Conservation (phyloP, 92 coral and sea anemone genomes). For the Desmophyllum pertusum region DNA sequence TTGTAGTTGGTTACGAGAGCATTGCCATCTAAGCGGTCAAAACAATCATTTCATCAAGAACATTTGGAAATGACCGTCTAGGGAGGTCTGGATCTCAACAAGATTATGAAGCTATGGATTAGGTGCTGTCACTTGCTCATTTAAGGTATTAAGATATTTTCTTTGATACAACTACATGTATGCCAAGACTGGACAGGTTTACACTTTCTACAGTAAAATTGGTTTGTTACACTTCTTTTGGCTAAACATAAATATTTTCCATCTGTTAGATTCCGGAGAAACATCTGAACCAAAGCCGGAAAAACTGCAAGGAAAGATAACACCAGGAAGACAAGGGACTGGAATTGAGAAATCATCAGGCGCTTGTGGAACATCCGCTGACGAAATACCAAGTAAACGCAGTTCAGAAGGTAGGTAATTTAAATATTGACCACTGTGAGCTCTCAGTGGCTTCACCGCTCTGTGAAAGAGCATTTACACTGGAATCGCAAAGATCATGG, state of each 20-base stretch:
- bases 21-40: too few relatives aligned
- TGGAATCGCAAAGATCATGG: background rate
- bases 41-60: too few relatives aligned
- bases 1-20: too few relatives aligned
- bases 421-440: background rate
- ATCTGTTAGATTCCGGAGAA: background rate
- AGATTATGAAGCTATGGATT: background rate
- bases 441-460: background rate
- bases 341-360: background rate
- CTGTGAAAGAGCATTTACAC: background rate
- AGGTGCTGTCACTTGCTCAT: background rate
- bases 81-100: background rate
- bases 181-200: too few relatives aligned
- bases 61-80: too few relatives aligned
- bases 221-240: background rate
- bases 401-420: background rate
- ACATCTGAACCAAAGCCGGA: background rate
- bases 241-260: background rate
- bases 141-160: too few relatives aligned
- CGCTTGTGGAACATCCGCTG: constrained; percentile 12
- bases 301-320: background rate
- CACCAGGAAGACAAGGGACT: background rate
- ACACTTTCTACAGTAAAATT: background rate
- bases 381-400: constrained; percentile 7
- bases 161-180: too few relatives aligned